Conservation (phyloP, 2,113 vertebrate genomes). For the Patagioenas fasciata region DNA sequence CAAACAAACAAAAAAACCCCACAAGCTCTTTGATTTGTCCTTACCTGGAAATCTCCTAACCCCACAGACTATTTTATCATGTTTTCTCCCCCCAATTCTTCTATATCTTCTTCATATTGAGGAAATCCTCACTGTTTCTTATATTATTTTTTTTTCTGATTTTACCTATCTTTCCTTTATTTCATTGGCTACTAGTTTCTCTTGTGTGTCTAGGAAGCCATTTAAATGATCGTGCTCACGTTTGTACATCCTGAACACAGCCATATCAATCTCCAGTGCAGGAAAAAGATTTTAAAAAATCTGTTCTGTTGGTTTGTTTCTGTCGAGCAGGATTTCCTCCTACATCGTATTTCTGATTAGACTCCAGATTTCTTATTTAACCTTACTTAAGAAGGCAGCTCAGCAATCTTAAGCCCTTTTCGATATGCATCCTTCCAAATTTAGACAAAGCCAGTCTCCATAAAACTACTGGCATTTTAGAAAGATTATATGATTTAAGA, state of each 20-base stretch:
- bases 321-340: not conserved
- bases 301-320: not conserved
- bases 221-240: not conserved
- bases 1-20: no score
- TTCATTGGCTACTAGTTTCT: not conserved
- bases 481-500: not conserved
- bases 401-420: not conserved
- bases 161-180: not conserved
- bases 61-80: not conserved
- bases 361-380: not conserved
- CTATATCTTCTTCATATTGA: not conserved
- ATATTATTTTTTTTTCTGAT: not conserved
- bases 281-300: not conserved
- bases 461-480: not conserved
- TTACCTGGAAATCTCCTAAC: not conserved
- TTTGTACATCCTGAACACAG: not conserved
- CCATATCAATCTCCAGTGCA: not conserved
- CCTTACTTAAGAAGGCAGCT: not conserved
- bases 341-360: not conserved
- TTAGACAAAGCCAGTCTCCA: not conserved
- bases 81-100: not conserved
- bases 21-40: not conserved
- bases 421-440: not conserved
- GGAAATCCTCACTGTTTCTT: not conserved
- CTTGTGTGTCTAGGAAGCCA: not conserved